Conservation (phyloP, 2,888 invertebrate species). For the Epistrophe grossulariae region DNA sequence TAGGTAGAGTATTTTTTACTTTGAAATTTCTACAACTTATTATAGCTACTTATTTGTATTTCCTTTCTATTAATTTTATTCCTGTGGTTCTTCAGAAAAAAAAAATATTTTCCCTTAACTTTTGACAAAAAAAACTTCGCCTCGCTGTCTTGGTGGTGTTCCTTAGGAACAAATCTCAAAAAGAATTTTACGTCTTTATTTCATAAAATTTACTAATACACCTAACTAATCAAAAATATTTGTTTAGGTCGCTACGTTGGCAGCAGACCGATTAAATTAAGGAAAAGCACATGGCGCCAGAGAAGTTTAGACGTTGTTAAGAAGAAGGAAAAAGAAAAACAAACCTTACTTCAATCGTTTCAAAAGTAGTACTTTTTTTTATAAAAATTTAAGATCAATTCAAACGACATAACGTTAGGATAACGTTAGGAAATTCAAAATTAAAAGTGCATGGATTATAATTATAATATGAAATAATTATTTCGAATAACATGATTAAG, state of each 20-base stretch:
- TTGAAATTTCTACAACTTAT: no score
- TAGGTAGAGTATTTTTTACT: no score
- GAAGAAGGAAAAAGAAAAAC: slow-evolving; percentile 98
- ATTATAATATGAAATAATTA: background rate
- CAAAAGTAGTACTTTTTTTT: slow-evolving; percentile 77
- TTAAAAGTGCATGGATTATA: background rate
- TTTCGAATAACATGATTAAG: background rate
- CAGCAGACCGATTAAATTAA: slow-evolving; percentile 97
- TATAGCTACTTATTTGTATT: no score
- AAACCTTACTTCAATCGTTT: slow-evolving; percentile 88
- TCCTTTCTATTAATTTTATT: no score
- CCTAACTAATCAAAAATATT: background rate
- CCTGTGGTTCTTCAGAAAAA: no score
- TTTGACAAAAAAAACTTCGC: no score
- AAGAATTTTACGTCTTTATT: no score
- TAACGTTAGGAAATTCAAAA: background rate
- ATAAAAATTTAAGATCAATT: background rate
- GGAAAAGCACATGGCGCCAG: slow-evolving; percentile 98
- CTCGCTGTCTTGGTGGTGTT: no score
- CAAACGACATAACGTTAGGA: background rate
- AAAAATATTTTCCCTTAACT: no score
- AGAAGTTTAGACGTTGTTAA: slow-evolving; percentile 96
- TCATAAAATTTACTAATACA: background rate
- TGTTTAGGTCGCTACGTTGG: slow-evolving; percentile 96
- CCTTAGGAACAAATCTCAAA: no score